These are phyloP conservation scores for Leptinotarsa peninsularis DNA, from an alignment of 2,888 invertebrate genomes.

Conservation along the genomic window DNA sequence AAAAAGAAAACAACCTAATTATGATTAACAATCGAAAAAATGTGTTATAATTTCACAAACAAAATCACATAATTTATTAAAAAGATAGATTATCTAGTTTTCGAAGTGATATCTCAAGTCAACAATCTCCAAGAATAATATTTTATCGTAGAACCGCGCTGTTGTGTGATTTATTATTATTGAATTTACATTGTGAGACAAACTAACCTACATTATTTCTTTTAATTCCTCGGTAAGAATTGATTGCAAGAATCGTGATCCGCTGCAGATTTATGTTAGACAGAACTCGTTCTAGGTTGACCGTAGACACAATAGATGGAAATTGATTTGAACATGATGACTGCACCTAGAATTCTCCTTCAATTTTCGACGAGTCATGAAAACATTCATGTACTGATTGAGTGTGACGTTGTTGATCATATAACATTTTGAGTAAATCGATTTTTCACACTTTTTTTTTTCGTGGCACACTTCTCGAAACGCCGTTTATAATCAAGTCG, in stretches of 20 bases:
- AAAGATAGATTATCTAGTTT: too few species aligned
- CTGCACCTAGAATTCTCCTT: constrained; percentile 5
- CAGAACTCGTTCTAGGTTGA: constrained; percentile 1
- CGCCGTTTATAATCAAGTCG: too few species aligned
- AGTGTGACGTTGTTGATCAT: too few species aligned
- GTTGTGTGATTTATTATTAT: constrained; percentile 4
- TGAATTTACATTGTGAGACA: background rate
- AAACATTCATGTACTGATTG: background rate
- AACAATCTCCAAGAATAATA: background rate
- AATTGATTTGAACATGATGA: constrained; percentile 7
- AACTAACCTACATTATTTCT: constrained; percentile 14
- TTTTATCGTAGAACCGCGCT: background rate
- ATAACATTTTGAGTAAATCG: too few species aligned
- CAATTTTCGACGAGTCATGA: constrained; percentile 8
- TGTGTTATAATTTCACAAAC: too few species aligned
- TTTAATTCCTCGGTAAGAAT: background rate
- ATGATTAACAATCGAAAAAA: too few species aligned
- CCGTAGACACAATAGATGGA: constrained; percentile 7
- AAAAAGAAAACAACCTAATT: too few species aligned
- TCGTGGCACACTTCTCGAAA: too few species aligned
- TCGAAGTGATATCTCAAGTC: background rate
- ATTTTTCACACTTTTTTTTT: too few species aligned
- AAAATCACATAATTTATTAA: too few species aligned
- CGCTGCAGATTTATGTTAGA: constrained; percentile 5
- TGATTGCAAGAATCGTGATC: constrained; percentile 18